Base-by-base conservation (phyloP, 2,113 vertebrate species). In the Tringa solitaria region DNA sequence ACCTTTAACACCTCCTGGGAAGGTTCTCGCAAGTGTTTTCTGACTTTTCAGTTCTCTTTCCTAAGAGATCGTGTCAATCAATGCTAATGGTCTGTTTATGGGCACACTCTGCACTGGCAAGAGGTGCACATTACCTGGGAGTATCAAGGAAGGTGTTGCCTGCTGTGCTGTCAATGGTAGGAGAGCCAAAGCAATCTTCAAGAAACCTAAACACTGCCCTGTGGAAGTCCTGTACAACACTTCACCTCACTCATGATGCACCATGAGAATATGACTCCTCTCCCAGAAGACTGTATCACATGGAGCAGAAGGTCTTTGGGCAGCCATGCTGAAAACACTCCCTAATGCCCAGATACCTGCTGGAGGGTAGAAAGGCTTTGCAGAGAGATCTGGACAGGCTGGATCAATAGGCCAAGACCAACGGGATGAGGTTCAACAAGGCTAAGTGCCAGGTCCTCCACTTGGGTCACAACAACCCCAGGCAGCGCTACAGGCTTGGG, bases 301-400 rank as follows among this genome's bases (percentile, higher is more conserved):
- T 12, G 19, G 46, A 81, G 13, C 1, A 78, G 17, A 17, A 63
- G 20, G 7, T 64, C 20, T 37, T 72, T 53, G 33, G 35, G 39
- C 23, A 68, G 48, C 14, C 59, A 19, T 7, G 16, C 2, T 79
- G 69, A 87, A 48, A 0, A 0, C 14, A 12, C 6, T 64, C 16
- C 10, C 30, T 14, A 35, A 56, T 17, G 74, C 16, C 24, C 0
- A 0, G 26, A n/a, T n/a, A n/a, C n/a, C n/a, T n/a, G n/a, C n/a
- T n/a, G n/a, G n/a, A n/a, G n/a, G n/a, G n/a, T n/a, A n/a, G n/a
- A n/a, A n/a, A n/a, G n/a, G n/a, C n/a, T n/a, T n/a, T n/a, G n/a
- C n/a, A n/a, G n/a, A n/a, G n/a, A n/a, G n/a, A n/a, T n/a, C n/a
- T n/a, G n/a, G n/a, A n/a, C n/a, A n/a, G n/a, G n/a, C n/a, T n/a